phyloP scores from a whole-genome alignment of 2,113 vertebrate genomes.

The Catagonus wagneri region DNA sequence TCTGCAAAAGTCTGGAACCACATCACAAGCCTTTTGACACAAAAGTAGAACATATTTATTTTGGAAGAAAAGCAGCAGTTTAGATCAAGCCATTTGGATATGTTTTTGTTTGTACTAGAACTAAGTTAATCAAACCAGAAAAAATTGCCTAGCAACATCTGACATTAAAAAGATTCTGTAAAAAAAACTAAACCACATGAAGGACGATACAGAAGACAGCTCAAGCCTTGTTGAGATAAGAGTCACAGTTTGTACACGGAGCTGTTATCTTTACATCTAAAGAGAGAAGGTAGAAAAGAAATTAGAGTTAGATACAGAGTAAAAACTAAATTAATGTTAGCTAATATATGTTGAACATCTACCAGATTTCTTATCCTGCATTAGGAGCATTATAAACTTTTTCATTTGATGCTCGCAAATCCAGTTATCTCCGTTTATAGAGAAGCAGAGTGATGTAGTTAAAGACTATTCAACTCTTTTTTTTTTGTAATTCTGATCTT shows the following conservation, averaged over 20 bases:
- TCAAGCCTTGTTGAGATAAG: slow-evolving; percentile 40
- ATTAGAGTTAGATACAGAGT: background rate
- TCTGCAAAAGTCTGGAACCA: slow-evolving; percentile 27
- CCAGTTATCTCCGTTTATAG: background rate
- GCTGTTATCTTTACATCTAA: background rate
- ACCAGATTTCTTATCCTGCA: background rate
- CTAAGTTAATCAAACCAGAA: slow-evolving; percentile 70
- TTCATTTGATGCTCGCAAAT: slow-evolving; percentile 25
- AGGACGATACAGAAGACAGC: slow-evolving; percentile 43
- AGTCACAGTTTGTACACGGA: background rate
- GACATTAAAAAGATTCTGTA: slow-evolving; percentile 69
- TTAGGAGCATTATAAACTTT: background rate
- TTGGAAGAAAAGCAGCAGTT: slow-evolving; percentile 38
- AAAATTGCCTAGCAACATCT: slow-evolving; percentile 52
- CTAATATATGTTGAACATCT: background rate
- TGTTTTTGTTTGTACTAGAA: slow-evolving; percentile 67
- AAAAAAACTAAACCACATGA: slow-evolving; percentile 72
- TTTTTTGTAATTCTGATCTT: too few relatives aligned
- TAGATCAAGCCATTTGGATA: slow-evolving; percentile 55
- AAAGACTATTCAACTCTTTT: background rate
- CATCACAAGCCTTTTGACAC: slow-evolving; percentile 7
- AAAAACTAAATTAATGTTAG: background rate
- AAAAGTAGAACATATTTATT: slow-evolving; percentile 66
- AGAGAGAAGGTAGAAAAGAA: background rate
- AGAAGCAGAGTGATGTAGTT: background rate